Evolutionary conservation across 2,888 invertebrate genomes (phyloP).

Genomic region (Xylocampa areola): DNA sequence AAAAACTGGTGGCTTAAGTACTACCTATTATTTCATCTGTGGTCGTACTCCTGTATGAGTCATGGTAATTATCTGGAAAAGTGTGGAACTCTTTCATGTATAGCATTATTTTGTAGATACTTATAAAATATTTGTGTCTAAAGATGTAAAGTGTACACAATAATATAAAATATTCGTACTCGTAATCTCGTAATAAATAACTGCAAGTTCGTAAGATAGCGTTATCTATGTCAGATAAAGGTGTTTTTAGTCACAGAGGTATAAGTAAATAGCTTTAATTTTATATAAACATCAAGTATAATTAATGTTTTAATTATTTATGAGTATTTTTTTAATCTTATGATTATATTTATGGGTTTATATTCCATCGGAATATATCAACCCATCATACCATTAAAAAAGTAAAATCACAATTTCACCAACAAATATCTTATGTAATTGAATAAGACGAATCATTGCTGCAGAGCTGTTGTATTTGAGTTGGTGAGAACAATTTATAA

Average conservation of each 20-base stretch:
- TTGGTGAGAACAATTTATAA: no score
- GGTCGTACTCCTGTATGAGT: no score
- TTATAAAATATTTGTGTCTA: constrained; percentile 12
- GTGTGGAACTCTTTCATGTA: constrained; percentile 61
- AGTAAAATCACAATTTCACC: no score
- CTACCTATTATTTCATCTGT: no score
- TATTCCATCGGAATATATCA: no score
- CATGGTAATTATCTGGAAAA: constrained; percentile 67
- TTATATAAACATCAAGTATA: constrained; percentile 2
- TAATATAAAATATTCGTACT: constrained; percentile 12
- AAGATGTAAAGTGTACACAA: constrained; percentile 12
- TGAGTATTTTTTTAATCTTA: no score
- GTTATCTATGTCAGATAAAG: constrained; percentile 54
- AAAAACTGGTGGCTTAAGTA: no score
- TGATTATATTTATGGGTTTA: no score
- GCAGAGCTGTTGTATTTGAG: no score
- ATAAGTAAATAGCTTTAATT: constrained; percentile 2
- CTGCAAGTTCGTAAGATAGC: constrained; percentile 47
- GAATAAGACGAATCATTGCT: no score
- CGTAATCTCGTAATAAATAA: constrained; percentile 17
- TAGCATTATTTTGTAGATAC: not conserved
- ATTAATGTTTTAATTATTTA: constrained; percentile 3
- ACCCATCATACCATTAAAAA: no score
- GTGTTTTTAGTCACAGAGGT: constrained; percentile 38
- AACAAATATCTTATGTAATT: no score